Evolutionary conservation across 2,797 vertebrate species (phyloP).

Genomic region (Atherinosoma microstoma): DNA sequence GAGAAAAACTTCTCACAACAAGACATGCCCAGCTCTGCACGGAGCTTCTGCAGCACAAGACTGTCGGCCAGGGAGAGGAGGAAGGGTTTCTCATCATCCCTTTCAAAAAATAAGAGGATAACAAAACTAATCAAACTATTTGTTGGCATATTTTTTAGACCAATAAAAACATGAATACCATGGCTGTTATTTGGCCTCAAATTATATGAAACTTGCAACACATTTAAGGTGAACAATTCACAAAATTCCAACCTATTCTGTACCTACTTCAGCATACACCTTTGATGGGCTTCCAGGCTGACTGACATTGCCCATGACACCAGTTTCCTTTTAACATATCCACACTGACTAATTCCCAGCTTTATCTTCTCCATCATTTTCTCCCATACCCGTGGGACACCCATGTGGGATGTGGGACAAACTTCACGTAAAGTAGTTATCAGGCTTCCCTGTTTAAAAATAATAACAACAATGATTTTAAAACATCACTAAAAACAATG

Average conservation of each 20-base stretch:
- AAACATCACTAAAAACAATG: neutral
- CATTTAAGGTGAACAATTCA: neutral
- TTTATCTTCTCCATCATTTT: constrained; percentile 92
- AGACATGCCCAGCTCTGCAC: constrained; percentile 85
- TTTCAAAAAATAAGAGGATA: constrained; percentile 35
- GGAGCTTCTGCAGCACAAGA: constrained; percentile 87
- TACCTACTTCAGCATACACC: constrained; percentile 76
- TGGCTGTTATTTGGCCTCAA: neutral
- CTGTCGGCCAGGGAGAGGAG: constrained; percentile 83
- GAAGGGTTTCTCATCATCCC: constrained; percentile 85
- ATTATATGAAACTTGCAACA: neutral
- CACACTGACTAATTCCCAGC: constrained; percentile 81
- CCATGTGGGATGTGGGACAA: constrained; percentile 88
- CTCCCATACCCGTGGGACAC: constrained; percentile 92
- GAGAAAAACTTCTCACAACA: constrained; percentile 88
- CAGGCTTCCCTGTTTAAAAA: constrained; percentile 81
- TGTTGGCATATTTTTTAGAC: neutral
- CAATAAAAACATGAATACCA: neutral
- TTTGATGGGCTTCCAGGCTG: constrained; percentile 85
- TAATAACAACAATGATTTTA: neutral
- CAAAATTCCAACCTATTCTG: neutral
- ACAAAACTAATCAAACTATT: neutral
- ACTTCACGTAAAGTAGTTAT: constrained; percentile 85
- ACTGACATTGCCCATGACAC: constrained; percentile 90
- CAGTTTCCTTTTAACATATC: constrained; percentile 88